phyloP scores from a whole-genome alignment of 2,888 invertebrate species.

The Ceramica pisi region DNA sequence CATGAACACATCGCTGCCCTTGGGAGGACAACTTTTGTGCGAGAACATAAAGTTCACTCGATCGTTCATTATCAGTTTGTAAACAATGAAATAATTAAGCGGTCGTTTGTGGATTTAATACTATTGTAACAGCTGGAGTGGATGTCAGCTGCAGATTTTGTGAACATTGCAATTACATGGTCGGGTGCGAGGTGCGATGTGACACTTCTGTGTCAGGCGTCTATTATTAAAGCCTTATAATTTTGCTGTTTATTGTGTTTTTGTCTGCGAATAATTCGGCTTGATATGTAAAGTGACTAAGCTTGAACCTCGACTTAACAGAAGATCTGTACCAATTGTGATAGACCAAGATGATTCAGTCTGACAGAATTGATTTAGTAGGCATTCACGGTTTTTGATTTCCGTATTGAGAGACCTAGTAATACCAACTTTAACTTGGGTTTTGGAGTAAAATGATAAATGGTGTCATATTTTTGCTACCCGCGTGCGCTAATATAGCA shows the following conservation, averaged over 20 bases:
- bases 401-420: neutral
- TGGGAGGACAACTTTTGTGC: conserved; percentile 82
- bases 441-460: neutral
- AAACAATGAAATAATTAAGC: conserved; percentile 49
- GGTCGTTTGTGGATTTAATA: conserved; percentile 41
- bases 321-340: neutral
- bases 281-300: neutral
- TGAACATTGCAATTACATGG: conserved; percentile 44
- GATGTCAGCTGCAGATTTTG: conserved; percentile 51
- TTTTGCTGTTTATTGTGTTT: conserved; percentile 40
- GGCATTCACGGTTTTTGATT: neutral
- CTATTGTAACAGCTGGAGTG: conserved; percentile 28
- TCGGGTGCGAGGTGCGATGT: conserved; percentile 18
- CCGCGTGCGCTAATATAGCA: too few relatives aligned
- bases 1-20: conserved; percentile 78
- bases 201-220: conserved; percentile 38
- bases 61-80: conserved; percentile 45
- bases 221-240: conserved; percentile 44
- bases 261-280: conserved; percentile 7
- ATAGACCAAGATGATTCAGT: neutral
- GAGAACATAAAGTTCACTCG: conserved; percentile 68
- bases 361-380: neutral
- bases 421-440: too few relatives aligned
- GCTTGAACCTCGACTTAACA: neutral
- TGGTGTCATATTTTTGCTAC: neutral